Evolutionary conservation across 2,797 vertebrate genomes (phyloP).

Genomic region (Paratrypauchen microcephalus): DNA sequence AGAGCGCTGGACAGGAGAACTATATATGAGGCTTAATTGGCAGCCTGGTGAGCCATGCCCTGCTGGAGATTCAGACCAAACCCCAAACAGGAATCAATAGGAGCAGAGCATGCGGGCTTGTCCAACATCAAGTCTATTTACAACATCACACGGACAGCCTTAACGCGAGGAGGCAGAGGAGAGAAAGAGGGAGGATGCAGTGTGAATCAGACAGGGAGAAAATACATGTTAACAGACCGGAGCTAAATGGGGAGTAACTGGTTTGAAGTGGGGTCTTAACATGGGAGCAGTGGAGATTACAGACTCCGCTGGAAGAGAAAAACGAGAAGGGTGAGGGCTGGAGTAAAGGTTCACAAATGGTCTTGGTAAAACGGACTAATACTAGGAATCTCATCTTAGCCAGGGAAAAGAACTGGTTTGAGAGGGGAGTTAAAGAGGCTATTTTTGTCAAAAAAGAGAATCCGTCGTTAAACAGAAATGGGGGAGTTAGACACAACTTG

Average conservation of each 20-base stretch:
- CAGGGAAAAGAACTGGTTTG: too few relatives aligned
- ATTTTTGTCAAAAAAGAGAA: too few relatives aligned
- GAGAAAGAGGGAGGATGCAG: neutral
- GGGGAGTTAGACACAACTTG: too few relatives aligned
- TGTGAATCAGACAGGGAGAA: neutral
- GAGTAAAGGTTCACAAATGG: neutral
- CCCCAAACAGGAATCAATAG: slow-evolving; percentile 57
- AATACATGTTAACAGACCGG: neutral
- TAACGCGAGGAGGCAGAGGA: neutral
- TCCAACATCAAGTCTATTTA: slow-evolving; percentile 51
- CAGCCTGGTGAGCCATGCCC: slow-evolving; percentile 47
- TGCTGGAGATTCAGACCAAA: slow-evolving; percentile 47
- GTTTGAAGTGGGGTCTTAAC: neutral
- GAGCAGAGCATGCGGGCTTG: slow-evolving; percentile 34
- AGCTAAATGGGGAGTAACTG: neutral
- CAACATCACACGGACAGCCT: slow-evolving; percentile 42
- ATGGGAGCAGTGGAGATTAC: neutral
- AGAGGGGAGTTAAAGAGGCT: too few relatives aligned
- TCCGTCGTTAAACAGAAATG: too few relatives aligned
- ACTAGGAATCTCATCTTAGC: too few relatives aligned
- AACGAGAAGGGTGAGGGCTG: neutral
- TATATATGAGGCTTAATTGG: slow-evolving; percentile 42
- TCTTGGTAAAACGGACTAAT: neutral
- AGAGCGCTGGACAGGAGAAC: slow-evolving; percentile 17
- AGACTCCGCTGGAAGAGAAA: neutral